Percentiles rank a stretch among this genome's conserved stretches.
Evolutionary conservation across 2,888 invertebrate species (phyloP).

Genomic region (Chorisops tibialis): DNA sequence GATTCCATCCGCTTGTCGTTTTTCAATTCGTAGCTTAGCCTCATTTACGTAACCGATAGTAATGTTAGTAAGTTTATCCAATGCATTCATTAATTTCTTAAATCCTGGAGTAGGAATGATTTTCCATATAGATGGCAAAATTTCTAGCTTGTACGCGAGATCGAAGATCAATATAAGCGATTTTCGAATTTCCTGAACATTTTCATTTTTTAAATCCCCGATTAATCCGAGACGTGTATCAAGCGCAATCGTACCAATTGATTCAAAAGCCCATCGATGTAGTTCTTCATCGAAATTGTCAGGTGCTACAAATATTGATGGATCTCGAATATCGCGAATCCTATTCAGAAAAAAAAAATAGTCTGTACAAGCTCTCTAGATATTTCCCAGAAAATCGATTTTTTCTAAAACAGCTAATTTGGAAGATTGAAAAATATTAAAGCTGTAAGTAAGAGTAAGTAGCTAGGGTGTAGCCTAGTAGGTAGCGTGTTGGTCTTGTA

Average conservation of each 20-base stretch:
- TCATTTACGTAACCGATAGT: slow-evolving; percentile 39
- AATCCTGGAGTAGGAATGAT: slow-evolving; percentile 43
- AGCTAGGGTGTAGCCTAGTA: too few relatives aligned
- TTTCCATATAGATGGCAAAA: slow-evolving; percentile 46
- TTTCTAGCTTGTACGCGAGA: slow-evolving; percentile 40
- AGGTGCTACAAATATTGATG: slow-evolving; percentile 46
- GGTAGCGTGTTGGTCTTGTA: too few relatives aligned
- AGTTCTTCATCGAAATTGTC: slow-evolving; percentile 54
- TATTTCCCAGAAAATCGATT: too few relatives aligned
- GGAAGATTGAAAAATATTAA: neutral
- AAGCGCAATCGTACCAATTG: slow-evolving; percentile 50
- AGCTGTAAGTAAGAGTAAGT: neutral
- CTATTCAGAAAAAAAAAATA: slow-evolving; percentile 39
- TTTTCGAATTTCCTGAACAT: neutral
- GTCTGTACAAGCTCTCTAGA: too few relatives aligned
- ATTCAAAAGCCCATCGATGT: slow-evolving; percentile 60
- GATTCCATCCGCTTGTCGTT: slow-evolving; percentile 10
- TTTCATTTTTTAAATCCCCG: too few relatives aligned
- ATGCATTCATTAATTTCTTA: slow-evolving; percentile 43
- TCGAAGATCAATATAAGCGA: slow-evolving; percentile 25
- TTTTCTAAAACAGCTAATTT: neutral
- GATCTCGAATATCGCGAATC: slow-evolving; percentile 45
- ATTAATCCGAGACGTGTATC: slow-evolving; percentile 36
- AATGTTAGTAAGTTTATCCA: slow-evolving; percentile 46
- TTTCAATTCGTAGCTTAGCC: slow-evolving; percentile 35